Evolutionary conservation across 2,888 invertebrate genomes (phyloP).

Genomic region (Imbricaverruca yamaguchii): DNA sequence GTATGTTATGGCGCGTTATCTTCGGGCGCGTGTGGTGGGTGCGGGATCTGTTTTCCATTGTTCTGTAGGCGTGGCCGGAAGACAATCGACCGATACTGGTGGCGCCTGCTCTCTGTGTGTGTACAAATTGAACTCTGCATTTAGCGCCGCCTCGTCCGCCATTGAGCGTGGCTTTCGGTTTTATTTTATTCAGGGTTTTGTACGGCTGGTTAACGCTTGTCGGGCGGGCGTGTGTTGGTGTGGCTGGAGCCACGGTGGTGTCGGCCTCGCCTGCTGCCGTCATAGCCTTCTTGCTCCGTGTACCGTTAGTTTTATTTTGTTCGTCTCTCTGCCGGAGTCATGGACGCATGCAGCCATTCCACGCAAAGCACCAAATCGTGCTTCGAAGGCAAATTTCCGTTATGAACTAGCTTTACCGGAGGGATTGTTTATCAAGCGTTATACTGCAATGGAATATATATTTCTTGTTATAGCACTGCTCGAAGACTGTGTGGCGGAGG

Average conservation of each 20-base stretch:
- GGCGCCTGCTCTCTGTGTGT: neutral
- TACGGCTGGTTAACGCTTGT: neutral
- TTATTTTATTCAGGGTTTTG: neutral
- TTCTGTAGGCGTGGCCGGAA: neutral
- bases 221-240: neutral
- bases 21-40: neutral
- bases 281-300: no score
- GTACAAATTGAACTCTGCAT: slow-evolving; percentile 16
- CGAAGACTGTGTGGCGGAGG: neutral
- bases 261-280: neutral
- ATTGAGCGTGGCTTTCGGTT: neutral
- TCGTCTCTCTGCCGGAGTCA: neutral
- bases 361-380: slow-evolving; percentile 9
- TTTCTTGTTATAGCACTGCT: slow-evolving; percentile 18
- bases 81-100: neutral
- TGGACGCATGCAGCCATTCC: slow-evolving; percentile 3
- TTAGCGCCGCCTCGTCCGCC: neutral
- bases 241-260: neutral
- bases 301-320: slow-evolving; percentile 2
- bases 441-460: slow-evolving; percentile 12
- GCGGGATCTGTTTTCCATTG: neutral
- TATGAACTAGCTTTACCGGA: slow-evolving; percentile 11
- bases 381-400: neutral
- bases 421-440: slow-evolving; percentile 20
- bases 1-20: neutral